Evolutionary conservation across 37 sponge, comb jelly and placozoan species (phyloP).

Genomic region (Corticium candelabrum): DNA sequence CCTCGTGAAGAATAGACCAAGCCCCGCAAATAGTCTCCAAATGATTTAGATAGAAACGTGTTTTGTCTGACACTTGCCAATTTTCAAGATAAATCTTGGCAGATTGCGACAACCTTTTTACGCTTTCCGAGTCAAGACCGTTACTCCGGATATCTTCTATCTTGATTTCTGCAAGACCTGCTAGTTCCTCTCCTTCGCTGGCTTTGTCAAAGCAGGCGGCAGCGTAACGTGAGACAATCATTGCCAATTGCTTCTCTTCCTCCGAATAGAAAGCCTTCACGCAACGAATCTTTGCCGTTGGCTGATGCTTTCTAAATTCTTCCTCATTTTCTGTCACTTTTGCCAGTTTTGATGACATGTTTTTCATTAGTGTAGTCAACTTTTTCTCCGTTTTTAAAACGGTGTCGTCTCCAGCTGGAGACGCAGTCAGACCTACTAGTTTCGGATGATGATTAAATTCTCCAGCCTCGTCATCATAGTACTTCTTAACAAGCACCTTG

Average conservation of each 20-base stretch:
- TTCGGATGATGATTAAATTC: neutral
- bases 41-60: neutral
- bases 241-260: neutral
- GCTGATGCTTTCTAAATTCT: neutral
- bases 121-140: neutral
- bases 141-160: neutral
- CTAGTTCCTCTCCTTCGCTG: neutral
- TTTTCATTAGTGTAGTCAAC: neutral
- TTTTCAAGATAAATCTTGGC: neutral
- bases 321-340: neutral
- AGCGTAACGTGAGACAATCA: neutral
- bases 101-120: neutral
- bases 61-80: too few species aligned
- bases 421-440: neutral
- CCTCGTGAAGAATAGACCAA: neutral
- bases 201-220: neutral
- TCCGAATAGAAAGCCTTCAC: neutral
- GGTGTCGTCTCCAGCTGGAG: slow-evolving; percentile 2
- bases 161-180: neutral
- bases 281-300: neutral
- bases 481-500: neutral
- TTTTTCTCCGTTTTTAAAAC: neutral
- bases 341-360: neutral
- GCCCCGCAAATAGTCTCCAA: neutral
- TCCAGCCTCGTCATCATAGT: neutral